A percentile compares a stretch with the other conserved stretches of the same genome.
phyloP scores from a whole-genome alignment of 2,888 invertebrate species.

The Acanthosepion lycidas region DNA sequence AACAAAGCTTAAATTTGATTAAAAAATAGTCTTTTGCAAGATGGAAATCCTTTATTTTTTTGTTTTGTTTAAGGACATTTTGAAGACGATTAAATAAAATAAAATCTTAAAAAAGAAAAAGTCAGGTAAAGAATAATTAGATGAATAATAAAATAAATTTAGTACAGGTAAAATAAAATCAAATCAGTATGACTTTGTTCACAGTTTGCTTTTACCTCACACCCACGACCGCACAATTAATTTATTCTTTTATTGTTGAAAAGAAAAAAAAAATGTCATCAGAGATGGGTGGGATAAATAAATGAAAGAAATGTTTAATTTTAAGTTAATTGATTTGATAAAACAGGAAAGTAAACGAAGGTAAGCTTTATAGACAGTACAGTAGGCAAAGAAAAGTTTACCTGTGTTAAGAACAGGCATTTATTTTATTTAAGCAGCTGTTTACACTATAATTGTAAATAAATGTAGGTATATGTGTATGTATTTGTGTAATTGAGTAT shows the following conservation, averaged over 20 bases:
- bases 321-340: conserved; percentile 9
- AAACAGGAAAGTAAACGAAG: background rate
- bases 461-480: background rate
- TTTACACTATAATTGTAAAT: background rate
- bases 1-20: background rate
- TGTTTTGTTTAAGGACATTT: background rate
- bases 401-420: background rate
- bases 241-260: background rate
- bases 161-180: background rate
- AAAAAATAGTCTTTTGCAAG: background rate
- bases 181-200: background rate
- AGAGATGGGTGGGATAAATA: background rate
- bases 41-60: background rate
- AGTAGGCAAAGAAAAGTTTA: background rate
- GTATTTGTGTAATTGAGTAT: background rate
- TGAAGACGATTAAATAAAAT: background rate
- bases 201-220: background rate
- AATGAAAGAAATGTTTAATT: conserved; percentile 33
- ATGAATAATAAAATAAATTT: background rate
- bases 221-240: background rate
- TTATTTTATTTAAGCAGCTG: background rate
- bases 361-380: background rate
- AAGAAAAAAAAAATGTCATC: background rate
- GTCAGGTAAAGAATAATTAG: background rate
- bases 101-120: background rate